phyloP scores from a whole-genome alignment of 2,113 vertebrate species.

The human region DNA sequence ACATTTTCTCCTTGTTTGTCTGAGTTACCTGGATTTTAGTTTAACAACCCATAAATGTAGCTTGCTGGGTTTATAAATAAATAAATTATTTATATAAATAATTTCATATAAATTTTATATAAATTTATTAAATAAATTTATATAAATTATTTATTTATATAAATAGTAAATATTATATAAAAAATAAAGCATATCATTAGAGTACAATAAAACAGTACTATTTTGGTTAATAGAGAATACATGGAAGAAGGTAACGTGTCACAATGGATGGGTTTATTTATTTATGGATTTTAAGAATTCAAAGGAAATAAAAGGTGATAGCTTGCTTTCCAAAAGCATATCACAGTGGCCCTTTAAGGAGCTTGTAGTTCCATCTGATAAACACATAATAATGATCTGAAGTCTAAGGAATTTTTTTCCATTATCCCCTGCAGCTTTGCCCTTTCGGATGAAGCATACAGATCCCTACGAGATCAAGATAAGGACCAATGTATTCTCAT shows the following conservation, averaged over 20 bases:
- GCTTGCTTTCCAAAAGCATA: neutral
- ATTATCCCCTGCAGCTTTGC: slow-evolving; percentile 90
- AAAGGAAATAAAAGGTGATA: neutral
- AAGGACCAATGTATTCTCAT: slow-evolving; percentile 99
- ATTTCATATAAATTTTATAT: too few species aligned
- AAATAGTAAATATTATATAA: too few species aligned
- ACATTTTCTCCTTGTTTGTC: neutral
- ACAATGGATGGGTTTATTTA: neutral
- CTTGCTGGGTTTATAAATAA: neutral
- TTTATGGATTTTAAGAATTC: neutral
- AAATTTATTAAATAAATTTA: too few species aligned
- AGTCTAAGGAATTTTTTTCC: slow-evolving; percentile 22
- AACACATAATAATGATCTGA: neutral
- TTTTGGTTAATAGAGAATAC: neutral
- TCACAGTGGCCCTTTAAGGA: neutral
- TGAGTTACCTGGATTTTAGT: neutral
- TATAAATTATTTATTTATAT: too few species aligned
- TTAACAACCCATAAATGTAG: neutral
- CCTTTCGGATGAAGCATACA: slow-evolving; percentile 97
- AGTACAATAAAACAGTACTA: neutral
- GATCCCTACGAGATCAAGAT: slow-evolving; percentile 98
- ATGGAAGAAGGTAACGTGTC: neutral
- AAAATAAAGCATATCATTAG: neutral
- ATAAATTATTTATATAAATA: too few species aligned
- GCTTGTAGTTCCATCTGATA: neutral